phyloP scores from a whole-genome alignment of 2,797 vertebrate genomes.

The Platalea minor region DNA sequence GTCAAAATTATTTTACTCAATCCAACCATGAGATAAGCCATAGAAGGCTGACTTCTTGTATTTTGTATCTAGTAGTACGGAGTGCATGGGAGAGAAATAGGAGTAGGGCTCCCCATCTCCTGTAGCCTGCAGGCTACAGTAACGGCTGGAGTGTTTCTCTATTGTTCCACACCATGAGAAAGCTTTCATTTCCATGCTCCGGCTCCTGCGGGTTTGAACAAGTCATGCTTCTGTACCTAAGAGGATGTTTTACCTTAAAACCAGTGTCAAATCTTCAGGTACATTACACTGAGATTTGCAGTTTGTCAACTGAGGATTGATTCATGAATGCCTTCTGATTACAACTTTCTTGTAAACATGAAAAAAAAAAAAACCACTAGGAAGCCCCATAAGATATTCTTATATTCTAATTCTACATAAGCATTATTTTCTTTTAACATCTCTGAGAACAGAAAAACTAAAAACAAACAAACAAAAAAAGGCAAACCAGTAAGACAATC shows the following conservation, averaged over 20 bases:
- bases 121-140: neutral
- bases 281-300: neutral
- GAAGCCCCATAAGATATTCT: neutral
- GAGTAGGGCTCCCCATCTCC: neutral
- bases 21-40: neutral
- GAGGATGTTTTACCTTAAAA: neutral
- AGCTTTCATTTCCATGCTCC: neutral
- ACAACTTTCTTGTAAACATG: neutral
- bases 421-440: neutral
- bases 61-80: neutral
- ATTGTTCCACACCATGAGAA: neutral
- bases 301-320: neutral
- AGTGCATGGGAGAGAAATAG: neutral
- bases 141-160: neutral
- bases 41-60: neutral
- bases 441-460: neutral
- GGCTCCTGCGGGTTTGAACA: neutral
- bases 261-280: neutral
- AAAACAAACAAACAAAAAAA: neutral
- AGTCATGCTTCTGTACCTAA: neutral
- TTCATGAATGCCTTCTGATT: neutral
- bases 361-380: neutral
- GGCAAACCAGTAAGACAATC: neutral
- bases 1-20: neutral
- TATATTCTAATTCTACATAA: neutral